phyloP scores from a whole-genome alignment of 2,888 invertebrate genomes.

The Ormyrus rosae region DNA sequence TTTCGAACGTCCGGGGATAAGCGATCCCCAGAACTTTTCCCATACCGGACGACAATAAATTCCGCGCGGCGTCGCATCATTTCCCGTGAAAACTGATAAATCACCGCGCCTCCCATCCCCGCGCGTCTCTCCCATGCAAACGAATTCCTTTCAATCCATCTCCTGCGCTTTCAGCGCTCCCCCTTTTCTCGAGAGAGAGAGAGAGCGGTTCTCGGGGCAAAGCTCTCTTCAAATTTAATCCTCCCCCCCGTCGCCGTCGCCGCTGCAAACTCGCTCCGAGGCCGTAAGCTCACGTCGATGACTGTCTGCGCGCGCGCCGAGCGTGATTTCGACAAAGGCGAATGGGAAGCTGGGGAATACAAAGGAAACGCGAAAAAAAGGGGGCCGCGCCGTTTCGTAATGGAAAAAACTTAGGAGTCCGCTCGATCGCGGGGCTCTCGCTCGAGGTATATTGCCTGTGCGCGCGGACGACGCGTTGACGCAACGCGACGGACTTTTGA shows the following conservation, averaged over 20 bases:
- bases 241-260: slow-evolving; percentile 5
- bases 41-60: too few species aligned
- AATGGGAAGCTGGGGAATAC: neutral
- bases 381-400: slow-evolving; percentile 8
- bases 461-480: neutral
- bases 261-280: neutral
- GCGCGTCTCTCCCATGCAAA: neutral
- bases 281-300: slow-evolving; percentile 18
- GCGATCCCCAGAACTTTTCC: too few species aligned
- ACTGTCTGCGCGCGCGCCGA: slow-evolving; percentile 29
- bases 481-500: neutral
- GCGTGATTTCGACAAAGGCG: slow-evolving; percentile 47
- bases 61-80: neutral
- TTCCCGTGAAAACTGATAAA: neutral
- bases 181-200: neutral
- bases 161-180: neutral
- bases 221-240: slow-evolving; percentile 35
- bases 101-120: neutral
- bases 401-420: neutral
- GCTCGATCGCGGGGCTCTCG: too few species aligned
- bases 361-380: neutral
- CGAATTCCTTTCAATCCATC: slow-evolving; percentile 21
- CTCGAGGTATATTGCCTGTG: neutral
- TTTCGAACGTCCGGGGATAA: neutral
- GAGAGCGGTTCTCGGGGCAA: too few species aligned